Base-by-base conservation (phyloP, 2,888 invertebrate genomes). In the Conomelus anceps region DNA sequence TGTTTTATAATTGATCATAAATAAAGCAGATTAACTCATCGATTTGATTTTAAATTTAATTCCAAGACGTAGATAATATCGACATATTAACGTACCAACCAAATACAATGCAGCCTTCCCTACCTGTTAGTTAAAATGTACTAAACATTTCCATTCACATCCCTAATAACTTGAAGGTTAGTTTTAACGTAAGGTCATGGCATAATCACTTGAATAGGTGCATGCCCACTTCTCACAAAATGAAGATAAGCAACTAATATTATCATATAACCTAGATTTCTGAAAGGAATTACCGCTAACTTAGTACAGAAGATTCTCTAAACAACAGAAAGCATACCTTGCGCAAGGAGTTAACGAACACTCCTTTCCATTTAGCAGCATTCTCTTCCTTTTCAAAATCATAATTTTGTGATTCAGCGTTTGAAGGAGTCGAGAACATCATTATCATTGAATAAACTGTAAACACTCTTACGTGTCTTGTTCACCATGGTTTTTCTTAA, bases 321-420 rank as follows among this genome's bases (percentile, higher is more conserved):
- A 7, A 88, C 17, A 87, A 26, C 34, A 20, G 22, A 23, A 23
- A 84, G 90, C 93, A 93, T 94, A 98, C 98, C 96, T 97, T 97
- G 94, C 96, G 96, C 92, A 99, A 95, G 88, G 98, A 96, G 93
- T 95, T 96, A 93, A 97, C 96, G 94, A 99, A 97, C 91, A 98
- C 95, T 91, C 98, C 98, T 93, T 96, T 97, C 98, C 98, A 99
- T 95, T 98, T 98, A 92, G 96, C 95, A 92, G 96, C 96, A 94
- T 98, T 98, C 94, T 98, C 98, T 93, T 96, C 96, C 93, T 97
- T 97, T 93, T 96, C 96, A 94, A 98, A 98, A 95, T 98, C 97
- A 94, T 97, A 97, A 91, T 90, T 91, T 86, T 91, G 91, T 90
- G 91, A 90, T 88, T 92, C 92, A 41, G 90, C 89, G 84, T 29